Base-by-base conservation (phyloP, 1,140 invertebrate genomes). In the Aphis craccivora region DNA sequence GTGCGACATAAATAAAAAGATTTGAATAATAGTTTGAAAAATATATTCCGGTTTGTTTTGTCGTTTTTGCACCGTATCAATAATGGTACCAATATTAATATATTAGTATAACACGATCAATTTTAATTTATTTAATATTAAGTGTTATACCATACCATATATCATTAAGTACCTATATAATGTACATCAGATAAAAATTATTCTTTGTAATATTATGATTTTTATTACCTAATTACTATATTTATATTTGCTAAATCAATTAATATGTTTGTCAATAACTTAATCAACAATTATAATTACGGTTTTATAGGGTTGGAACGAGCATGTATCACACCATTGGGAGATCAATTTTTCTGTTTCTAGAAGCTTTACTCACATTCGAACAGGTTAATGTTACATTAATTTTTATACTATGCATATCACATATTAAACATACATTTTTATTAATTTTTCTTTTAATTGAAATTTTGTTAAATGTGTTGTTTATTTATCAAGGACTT, bases 321-420 rank as follows among this genome's bases (percentile, higher is more conserved):
- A 99, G 98, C 94, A 97, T 99, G 95, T 99, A 99, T 95, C 99
- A 99, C 95, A 97, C 98, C 1, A 95, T 99, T n/a, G 98, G 98
- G 2, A 96, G 97, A 94, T 97, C 97, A 3, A 98, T 98, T 30
- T 98, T 99, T 95, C 96, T 97, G 94, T 99, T 98, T 95, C 96
- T 99, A 14, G 98, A 99, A 95, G 98, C 98, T 2, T 97, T 99
- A 94, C 96, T 99, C 94, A 99, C 98, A 1, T 98, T 99, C 95
- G 98, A 99, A 95, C 96, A 96, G 95, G 97, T 97, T 95, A 96
- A 55, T 94, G 4, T 55, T 90, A 11, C 48, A 20, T 43, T 84
- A 84, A 8, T 14, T 40, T 84, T 84, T 18, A n/a, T 76, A 76
- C 4, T n/a, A 76, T 76, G 30, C 4, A 67, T n/a, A n/a, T 67